Evolutionary conservation across 2,888 invertebrate species (phyloP), one percentile per base, ranked within the genome.

Genomic region (Ferrisia virgata): DNA sequence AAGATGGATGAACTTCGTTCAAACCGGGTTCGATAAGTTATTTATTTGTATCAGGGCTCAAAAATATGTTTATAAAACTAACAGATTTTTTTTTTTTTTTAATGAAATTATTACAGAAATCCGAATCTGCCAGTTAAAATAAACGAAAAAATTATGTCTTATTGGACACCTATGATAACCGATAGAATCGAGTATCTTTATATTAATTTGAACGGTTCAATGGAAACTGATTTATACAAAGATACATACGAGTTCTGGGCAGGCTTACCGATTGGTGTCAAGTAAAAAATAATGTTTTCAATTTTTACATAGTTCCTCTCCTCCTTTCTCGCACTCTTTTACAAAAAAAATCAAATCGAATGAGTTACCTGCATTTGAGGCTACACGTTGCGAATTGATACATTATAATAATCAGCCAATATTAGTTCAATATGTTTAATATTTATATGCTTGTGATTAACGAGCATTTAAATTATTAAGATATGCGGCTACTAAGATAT

Each of bases 1-100:
- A 36, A 53, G 81, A 81, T 81, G 81, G 81, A 8, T 81, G 11
- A 81, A 81, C 33, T 81, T 81, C 33, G 64, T 33, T 8, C 6
- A 81, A 28, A 58, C 33, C 22, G 64, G 81, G 81, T 81, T 15
- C 11, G 15, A 6, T 13, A 4, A 5, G 6, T 9, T 25, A 2
- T 69, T 28, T n/a, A 4, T 15, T 53, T 15, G 18, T 4, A 11
- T 11, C 18, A n/a, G 15, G 15, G 18, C 6, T n/a, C n/a, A n/a
- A 53, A n/a, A 53, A 53, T 53, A 53, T 53, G 53, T 11, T 6
- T 53, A n/a, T 53, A 11, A 15, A 11, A 53, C 15, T 11, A 4
- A n/a, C 15, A 11, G 6, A n/a, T 53, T 53, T 69, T 31, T 31
- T 5, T n/a, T 58, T 31, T 43, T 13, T 43, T 13, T 15, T 15